Conservation (phyloP, 2,888 invertebrate genomes). For the Resseliella maxima region DNA sequence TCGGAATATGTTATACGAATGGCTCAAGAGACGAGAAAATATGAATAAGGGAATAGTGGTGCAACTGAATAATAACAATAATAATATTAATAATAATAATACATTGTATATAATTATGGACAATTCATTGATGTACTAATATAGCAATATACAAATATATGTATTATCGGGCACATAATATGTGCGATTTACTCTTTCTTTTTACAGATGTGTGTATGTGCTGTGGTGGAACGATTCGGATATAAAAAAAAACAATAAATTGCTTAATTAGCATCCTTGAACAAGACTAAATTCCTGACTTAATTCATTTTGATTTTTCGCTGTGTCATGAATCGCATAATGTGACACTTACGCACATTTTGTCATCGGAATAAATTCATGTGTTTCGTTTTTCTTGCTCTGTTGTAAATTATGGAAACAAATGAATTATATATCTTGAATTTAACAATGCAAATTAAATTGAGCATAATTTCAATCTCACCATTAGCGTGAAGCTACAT, state of each 20-base stretch:
- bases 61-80: not conserved
- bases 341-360: slow-evolving; percentile 42
- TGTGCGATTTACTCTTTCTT: not conserved
- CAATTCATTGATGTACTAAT: slow-evolving; percentile 17
- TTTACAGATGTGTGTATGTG: not conserved
- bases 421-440: not conserved
- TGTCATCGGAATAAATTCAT: not conserved
- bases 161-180: not conserved
- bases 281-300: not conserved
- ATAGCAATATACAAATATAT: not conserved
- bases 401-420: not conserved
- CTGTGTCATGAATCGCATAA: no score
- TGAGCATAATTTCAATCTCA: no score
- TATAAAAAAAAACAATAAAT: not conserved
- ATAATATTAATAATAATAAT: no score
- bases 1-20: no score
- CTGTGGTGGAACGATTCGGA: not conserved
- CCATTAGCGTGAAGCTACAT: no score
- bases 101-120: not conserved
- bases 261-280: slow-evolving; percentile 33
- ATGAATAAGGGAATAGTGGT: not conserved
- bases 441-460: no score
- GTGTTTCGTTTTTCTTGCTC: not conserved
- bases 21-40: no score
- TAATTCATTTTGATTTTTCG: not conserved